Percentiles rank a stretch among this genome's conserved stretches.
phyloP scores from a whole-genome alignment of 2,113 vertebrate species.

The Cariama cristata region DNA sequence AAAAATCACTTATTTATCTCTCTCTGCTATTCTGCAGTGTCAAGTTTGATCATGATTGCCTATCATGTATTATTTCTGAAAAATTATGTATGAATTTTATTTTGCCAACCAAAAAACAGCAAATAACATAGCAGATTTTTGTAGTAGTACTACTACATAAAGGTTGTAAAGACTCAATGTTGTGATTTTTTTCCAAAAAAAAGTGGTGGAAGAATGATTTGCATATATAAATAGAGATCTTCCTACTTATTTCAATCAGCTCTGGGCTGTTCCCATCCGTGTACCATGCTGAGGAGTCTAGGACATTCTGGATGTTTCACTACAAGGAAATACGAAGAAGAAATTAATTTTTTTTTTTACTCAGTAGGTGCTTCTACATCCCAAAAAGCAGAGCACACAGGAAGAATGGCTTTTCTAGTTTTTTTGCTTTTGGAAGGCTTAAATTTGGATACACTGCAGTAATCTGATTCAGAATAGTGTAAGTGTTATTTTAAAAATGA shows the following conservation, averaged over 20 bases:
- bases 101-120: not conserved
- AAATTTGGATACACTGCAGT: not conserved
- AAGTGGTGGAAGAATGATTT: not conserved
- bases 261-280: not conserved
- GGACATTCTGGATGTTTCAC: not conserved
- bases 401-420: not conserved
- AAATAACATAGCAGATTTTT: not conserved
- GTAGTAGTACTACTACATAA: not conserved
- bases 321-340: not conserved
- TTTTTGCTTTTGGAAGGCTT: not conserved
- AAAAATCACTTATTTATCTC: conserved; percentile 80
- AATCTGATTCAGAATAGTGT: not conserved
- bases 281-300: not conserved
- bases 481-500: not conserved
- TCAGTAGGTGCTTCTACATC: not conserved
- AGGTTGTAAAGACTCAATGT: not conserved
- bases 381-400: not conserved
- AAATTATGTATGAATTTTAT: not conserved
- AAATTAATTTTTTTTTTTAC: not conserved
- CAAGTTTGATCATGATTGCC: conserved; percentile 64
- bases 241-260: not conserved
- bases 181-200: not conserved
- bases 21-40: conserved; percentile 59
- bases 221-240: not conserved
- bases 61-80: not conserved